Base-by-base conservation (phyloP, 2,113 vertebrate species). In the Cariama cristata region DNA sequence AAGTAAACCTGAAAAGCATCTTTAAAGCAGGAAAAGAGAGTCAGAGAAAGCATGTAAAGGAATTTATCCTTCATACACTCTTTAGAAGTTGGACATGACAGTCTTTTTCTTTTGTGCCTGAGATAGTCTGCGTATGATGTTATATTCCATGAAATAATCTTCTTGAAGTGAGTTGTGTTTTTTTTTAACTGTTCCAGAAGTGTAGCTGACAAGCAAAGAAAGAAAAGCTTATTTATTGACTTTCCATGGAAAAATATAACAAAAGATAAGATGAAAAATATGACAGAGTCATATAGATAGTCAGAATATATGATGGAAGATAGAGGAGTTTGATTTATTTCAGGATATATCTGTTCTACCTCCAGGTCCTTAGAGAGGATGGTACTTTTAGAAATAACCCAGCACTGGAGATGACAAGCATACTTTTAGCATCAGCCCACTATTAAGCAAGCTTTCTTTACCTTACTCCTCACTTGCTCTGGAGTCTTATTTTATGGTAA, bases 201-300 rank as follows among this genome's bases (percentile, higher is more conserved):
- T 35, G 76, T 75, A 62, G 83, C 66, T 94, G 77, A 91, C 53
- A 74, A 93, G 82, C n/a, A 82, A 84, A 62, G 42, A 94, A 89
- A 69, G 53, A 74, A 89, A 87, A 84, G 13, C 15, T 80, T 71
- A 55, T 81, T 96, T 94, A 93, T 71, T 82, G 81, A 75, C 69
- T 85, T 91, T 33, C 44, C 44, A 14, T 16, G 49, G 64, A 66
- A 85, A 91, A 93, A 81, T 33, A n/a, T 14, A 81, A 53, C 53
- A 60, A 56, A 83, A 87, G 55, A n/a, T 52, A 55, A 81, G 55
- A 45, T 52, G 80, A 66, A 83, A 76, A 79, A 88, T 24, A 50
- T 16, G 30, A 66, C 12, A 1, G 60, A 84, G 40, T 47, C 53
- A 19, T 76, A 50, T 5, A 88, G 56, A 47, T 28, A 72, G 71